A percentile compares a stretch with the other conserved stretches of the same genome.
Conservation (phyloP, 2,888 invertebrate species). For the Philonicus albiceps region DNA sequence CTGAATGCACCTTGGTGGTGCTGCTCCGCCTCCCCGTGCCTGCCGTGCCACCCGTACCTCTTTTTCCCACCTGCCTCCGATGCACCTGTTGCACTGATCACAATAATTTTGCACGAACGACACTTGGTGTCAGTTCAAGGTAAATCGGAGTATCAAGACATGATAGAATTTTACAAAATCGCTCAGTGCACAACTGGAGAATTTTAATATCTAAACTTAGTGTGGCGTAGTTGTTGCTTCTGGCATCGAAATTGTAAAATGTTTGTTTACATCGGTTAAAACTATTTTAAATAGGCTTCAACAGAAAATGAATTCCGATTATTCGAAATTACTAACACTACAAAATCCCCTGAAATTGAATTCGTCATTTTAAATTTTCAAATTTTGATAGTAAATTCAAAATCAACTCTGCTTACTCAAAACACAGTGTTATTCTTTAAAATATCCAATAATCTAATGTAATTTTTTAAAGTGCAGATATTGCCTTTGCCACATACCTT, state of each 20-base stretch:
- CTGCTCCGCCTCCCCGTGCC: background rate
- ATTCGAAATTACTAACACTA: too few species aligned
- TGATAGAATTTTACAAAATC: background rate
- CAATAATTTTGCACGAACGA: background rate
- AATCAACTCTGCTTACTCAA: too few species aligned
- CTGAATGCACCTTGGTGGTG: background rate
- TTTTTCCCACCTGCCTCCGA: background rate
- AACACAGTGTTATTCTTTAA: too few species aligned
- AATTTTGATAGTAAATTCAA: too few species aligned
- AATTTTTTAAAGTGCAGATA: too few species aligned
- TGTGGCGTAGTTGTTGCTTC: background rate
- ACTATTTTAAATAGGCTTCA: background rate
- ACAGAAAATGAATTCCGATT: background rate
- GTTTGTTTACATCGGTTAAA: background rate
- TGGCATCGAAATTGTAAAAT: background rate
- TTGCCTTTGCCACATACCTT: too few species aligned
- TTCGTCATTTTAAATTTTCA: too few species aligned
- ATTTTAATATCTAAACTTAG: background rate
- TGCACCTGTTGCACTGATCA: background rate
- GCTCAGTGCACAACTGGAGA: background rate
- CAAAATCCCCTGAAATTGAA: too few species aligned
- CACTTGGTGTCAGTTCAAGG: background rate
- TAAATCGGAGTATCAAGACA: background rate
- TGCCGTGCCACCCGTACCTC: too few species aligned
- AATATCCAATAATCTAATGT: too few species aligned